Conservation (phyloP, 1,140 invertebrate genomes). For the Zaprionus inermis region DNA sequence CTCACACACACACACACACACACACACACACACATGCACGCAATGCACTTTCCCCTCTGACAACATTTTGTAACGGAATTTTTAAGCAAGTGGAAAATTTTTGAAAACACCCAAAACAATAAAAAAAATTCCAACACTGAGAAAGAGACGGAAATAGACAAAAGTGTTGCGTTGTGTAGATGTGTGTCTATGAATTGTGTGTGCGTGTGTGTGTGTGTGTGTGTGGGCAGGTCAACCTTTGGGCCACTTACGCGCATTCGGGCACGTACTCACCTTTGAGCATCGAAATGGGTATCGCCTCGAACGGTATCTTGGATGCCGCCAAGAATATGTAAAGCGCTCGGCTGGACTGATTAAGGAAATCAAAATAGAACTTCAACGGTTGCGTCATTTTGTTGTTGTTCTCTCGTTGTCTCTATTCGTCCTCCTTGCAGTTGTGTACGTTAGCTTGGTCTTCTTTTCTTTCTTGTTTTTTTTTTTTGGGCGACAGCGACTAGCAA, state of each 20-base stretch:
- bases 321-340: slow-evolving; percentile 89
- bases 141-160: slow-evolving; percentile 1
- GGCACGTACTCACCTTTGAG: slow-evolving; percentile 84
- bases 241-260: slow-evolving; percentile 19
- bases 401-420: background rate
- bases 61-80: slow-evolving; percentile 54
- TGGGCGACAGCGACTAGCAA: background rate
- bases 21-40: slow-evolving; percentile 8
- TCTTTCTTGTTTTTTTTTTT: too few relatives aligned
- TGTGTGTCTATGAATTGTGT: slow-evolving; percentile 5
- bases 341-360: slow-evolving; percentile 90
- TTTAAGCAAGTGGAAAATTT: slow-evolving; percentile 73
- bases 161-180: background rate
- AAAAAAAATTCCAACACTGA: background rate
- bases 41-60: slow-evolving; percentile 59
- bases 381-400: slow-evolving; percentile 66
- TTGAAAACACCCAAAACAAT: slow-evolving; percentile 30
- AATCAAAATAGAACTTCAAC: slow-evolving; percentile 88
- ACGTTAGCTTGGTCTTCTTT: background rate
- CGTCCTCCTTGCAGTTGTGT: background rate
- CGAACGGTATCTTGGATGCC: slow-evolving; percentile 87
- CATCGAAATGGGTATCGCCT: slow-evolving; percentile 85
- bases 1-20: slow-evolving; percentile 12
- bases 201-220: slow-evolving; percentile 16
- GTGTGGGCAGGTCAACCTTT: slow-evolving; percentile 40